These are phyloP conservation scores for Rallus limicola DNA, from an alignment of 2,113 vertebrate genomes.

Conservation along the genomic window DNA sequence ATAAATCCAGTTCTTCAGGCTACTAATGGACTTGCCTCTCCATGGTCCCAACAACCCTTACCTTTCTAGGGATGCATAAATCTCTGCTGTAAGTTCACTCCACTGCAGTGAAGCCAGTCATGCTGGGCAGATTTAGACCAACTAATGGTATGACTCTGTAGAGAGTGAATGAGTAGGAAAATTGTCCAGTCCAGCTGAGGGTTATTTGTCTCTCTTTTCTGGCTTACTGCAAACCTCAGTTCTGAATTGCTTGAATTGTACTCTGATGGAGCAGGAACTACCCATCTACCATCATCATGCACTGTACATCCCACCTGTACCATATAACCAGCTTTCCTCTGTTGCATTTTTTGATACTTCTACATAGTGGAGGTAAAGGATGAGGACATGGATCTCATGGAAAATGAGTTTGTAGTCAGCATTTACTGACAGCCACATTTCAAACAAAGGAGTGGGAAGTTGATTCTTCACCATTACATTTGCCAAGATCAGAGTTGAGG, in stretches of 20 bases:
- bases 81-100: neutral
- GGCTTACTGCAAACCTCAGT: neutral
- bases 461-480: neutral
- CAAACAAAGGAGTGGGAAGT: neutral
- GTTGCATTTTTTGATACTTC: neutral
- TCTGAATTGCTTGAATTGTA: neutral
- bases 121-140: neutral
- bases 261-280: neutral
- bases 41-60: neutral
- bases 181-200: neutral
- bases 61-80: neutral
- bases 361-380: neutral
- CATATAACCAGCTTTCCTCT: neutral
- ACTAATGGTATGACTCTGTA: neutral
- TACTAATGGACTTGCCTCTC: neutral
- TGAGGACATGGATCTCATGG: neutral
- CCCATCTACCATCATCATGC: neutral
- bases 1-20: neutral
- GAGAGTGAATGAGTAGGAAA: neutral
- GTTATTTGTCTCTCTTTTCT: neutral
- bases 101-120: neutral
- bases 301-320: neutral
- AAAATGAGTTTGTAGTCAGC: neutral
- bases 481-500: neutral
- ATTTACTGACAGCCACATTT: neutral